These are phyloP conservation scores for Furcifer pardalis DNA, from an alignment of 2,797 vertebrate genomes.

Conservation along the genomic window DNA sequence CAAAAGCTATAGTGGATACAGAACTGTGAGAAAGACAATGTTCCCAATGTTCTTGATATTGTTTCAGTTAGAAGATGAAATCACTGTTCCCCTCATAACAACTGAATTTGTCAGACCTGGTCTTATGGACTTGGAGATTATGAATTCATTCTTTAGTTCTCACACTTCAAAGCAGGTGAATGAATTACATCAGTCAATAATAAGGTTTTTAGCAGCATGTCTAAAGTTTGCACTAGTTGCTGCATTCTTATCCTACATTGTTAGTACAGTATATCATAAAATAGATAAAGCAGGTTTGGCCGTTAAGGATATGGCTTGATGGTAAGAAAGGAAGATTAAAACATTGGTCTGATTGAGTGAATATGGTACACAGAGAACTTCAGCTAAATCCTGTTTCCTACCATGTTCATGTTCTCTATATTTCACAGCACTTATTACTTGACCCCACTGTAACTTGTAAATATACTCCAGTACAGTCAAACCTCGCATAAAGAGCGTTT, in stretches of 20 bases:
- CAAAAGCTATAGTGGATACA: slow-evolving; percentile 39
- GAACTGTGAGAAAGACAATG: neutral
- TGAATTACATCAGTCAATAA: neutral
- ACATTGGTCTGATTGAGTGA: slow-evolving; percentile 1
- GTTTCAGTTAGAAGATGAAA: slow-evolving; percentile 3
- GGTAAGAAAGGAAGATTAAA: slow-evolving; percentile 17
- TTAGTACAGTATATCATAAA: neutral
- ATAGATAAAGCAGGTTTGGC: neutral
- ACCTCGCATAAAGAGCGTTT: too few species aligned
- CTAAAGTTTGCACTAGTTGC: slow-evolving; percentile 8
- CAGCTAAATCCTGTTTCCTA: slow-evolving; percentile 2
- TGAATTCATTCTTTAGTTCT: slow-evolving; percentile 20
- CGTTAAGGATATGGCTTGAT: neutral
- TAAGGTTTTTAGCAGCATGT: neutral
- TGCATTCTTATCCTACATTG: neutral
- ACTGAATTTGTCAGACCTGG: slow-evolving; percentile 12
- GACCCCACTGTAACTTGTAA: neutral
- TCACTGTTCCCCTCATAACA: slow-evolving; percentile 12
- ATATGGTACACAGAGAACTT: neutral
- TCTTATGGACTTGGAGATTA: slow-evolving; percentile 47
- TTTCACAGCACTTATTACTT: neutral
- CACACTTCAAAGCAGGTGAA: neutral
- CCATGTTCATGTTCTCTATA: neutral
- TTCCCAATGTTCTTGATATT: too few species aligned
- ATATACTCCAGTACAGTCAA: too few species aligned